Base-by-base conservation (phyloP, 2,888 invertebrate genomes). In the Andrena haemorrhoa region DNA sequence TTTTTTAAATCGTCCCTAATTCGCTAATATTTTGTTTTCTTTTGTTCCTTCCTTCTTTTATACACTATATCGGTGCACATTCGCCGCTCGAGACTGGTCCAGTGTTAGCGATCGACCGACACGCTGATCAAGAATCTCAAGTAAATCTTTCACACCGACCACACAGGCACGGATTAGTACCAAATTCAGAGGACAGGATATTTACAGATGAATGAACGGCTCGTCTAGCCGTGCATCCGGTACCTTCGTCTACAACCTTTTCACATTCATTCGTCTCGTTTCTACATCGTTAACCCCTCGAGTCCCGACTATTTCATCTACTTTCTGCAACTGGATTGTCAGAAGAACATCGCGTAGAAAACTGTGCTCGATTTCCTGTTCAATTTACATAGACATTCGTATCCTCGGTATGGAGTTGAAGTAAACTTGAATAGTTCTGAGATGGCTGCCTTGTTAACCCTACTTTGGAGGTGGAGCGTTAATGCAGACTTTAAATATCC, bases 31-130 rank as follows among this genome's bases (percentile, higher is more conserved):
- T 83, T 86, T 60, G 88, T 91, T 41, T 56, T 47, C 31, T 63
- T 35, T 61, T 69, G 20, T 29, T 53, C 20, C 91, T 41, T 53
- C 41, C 64, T 75, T 63, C 76, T 83, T 92, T 90, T 93, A 92
- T 91, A 93, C 92, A 91, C 89, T 91, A 92, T 56, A 74, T 91
- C 90, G 90, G 92, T 91, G 92, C 92, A 90, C 91, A 88, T 90
- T 91, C 83, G 86, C 90, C 90, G 90, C 90, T 88, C 81, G 82
- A 87, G 84, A 87, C 87, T 89, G 85, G 88, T 84, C 84, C 84
- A 82, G 83, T 85, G 75, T 85, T 79, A 82, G 74, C 86, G 84
- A 84, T 83, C 69, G 79, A 85, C 80, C 88, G 83, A 86, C 79
- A 75, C 81, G 81, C 70, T 86, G 87, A 89, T 86, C 85, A 82